Percentiles rank a stretch among this genome's conserved stretches.
Conservation (phyloP, 2,797 vertebrate genomes). For the Tapera naevia region DNA sequence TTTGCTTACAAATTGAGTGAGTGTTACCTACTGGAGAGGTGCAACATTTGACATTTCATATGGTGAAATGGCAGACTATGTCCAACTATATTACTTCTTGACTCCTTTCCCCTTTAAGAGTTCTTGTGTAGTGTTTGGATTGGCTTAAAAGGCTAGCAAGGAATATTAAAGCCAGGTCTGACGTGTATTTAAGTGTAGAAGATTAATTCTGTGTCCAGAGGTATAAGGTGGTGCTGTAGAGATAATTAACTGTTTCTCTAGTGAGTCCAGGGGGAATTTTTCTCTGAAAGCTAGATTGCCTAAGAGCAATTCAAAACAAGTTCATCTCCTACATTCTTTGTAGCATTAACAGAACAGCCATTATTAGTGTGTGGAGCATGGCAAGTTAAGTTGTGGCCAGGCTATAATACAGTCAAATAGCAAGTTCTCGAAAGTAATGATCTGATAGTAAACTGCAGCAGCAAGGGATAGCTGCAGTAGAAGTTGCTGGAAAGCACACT, state of each 20-base stretch:
- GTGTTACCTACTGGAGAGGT: background rate
- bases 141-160: background rate
- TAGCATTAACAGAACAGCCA: background rate
- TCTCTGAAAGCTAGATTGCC: background rate
- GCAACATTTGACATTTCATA: background rate
- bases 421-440: slow-evolving; percentile 16
- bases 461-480: background rate
- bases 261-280: background rate
- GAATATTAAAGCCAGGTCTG: background rate
- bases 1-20: background rate
- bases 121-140: background rate
- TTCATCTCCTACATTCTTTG: background rate
- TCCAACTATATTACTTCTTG: background rate
- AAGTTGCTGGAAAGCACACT: background rate
- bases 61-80: background rate
- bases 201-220: background rate
- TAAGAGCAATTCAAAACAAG: background rate
- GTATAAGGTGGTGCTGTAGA: background rate
- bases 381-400: background rate
- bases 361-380: background rate
- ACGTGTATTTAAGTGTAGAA: background rate
- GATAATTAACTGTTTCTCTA: background rate
- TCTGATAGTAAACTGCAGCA: slow-evolving; percentile 12
- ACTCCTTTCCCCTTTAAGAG: background rate
- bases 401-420: slow-evolving; percentile 19